Evolutionary conservation across 1,140 invertebrate genomes (phyloP), one percentile per base, ranked within the genome.

Genomic region (Hormaphis cornu): DNA sequence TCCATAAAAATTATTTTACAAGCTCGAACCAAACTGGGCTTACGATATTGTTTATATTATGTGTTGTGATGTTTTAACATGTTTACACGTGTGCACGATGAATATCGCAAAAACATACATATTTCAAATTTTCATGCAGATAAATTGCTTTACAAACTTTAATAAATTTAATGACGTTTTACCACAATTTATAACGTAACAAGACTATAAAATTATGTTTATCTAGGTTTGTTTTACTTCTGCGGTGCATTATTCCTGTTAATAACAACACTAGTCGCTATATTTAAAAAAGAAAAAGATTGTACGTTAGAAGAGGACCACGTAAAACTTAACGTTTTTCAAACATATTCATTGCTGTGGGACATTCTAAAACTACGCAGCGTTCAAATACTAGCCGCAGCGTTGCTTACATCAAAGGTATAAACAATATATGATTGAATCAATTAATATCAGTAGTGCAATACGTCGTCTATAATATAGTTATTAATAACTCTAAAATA

Each of bases 231-330:
- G 79, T 81, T 99, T 3, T 89, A 88, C 76, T 96, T 98, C 76
- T 99, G 95, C 95, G 94, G 93, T 20, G 85, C 91, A 75, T 80
- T 91, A 1, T 99, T 98, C 78, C 81, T 98, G 24, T 74, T 93
- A 0, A 88, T 89, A 0, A 99, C 97, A 1, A 95, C 93, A 1
- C 72, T 97, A 0, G 87, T 99, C 16, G 88, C 89, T 24, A 69
- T 97, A 3, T 83, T 98, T 0, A 99, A 99, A 81, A 83, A 82
- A 70, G 97, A 99, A 80, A 83, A 85, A 48, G 26, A 48, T 46
- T 7, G 6, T 18, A 16, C 18, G 28, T 16, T 9, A 18, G 42
- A 66, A 30, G n/a, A 40, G 18, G 44, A 8, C 7, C 22, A 66
- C 7, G 30, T 40, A 28, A 66, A 50, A 16, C 22, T 66, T 2